Base-by-base conservation (phyloP, 2,888 invertebrate species). In the Nymphalis urticae region DNA sequence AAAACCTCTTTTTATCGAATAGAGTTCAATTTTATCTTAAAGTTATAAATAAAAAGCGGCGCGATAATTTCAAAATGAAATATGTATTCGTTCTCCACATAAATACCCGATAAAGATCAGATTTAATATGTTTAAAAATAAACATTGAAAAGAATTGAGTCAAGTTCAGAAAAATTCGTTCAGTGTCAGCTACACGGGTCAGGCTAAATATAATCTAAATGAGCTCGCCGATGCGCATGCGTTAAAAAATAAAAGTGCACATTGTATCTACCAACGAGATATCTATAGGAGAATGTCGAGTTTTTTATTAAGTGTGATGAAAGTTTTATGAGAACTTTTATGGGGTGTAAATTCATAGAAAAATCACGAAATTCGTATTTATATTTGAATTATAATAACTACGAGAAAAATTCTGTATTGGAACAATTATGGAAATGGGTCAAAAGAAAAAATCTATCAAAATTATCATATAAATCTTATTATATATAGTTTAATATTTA, bases 161-260 rank as follows among this genome's bases (percentile, higher is more conserved):
- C 89, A 89, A 89, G 89, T 88, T 89, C 88, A 82, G 73, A 75
- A 79, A 74, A 72, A 72, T 73, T 71, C 70, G 70, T 65, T 36
- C 74, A 74, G 70, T 66, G 74, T 73, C 73, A 70, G 68, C 53
- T n/a, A n/a, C 17, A 48, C 71, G 51, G 64, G 72, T 66, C 64
- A 59, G 64, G 66, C 66, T 70, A 74, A 72, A 70, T 71, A 73
- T 66, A 68, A 48, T 61, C 27, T 62, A 59, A 59, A 62, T 47
- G 59, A 32, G 64, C 58, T n/a, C 13, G 68, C 53, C 27, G 42
- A 10, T 58, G 62, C 64, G 47, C 50, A 58, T 56, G 62, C 60
- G 50, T 36, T 21, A 58, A 47, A 62, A 50, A 48, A 48, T n/a
- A 50, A 65, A 48, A 56, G 32, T 56, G 36, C 56, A 32, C 27